phyloP scores from a whole-genome alignment of 2,113 vertebrate genomes.

The Sclerurus mexicanus region DNA sequence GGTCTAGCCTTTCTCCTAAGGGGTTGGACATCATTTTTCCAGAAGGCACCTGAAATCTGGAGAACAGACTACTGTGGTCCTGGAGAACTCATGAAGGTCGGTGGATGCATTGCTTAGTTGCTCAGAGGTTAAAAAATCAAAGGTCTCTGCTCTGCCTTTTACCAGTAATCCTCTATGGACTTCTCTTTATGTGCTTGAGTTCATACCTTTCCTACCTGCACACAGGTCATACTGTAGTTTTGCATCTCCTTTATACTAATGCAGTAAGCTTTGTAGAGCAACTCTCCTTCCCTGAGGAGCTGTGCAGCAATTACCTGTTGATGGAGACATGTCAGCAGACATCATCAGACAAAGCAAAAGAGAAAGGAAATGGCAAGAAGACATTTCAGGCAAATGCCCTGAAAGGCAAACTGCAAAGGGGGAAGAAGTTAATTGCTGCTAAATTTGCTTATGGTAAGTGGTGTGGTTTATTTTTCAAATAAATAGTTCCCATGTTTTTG shows the following conservation, averaged over 20 bases:
- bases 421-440: not conserved
- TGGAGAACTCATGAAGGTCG: not conserved
- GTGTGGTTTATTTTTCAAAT: not conserved
- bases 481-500: not conserved
- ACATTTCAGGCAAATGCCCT: not conserved
- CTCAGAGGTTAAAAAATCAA: not conserved
- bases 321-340: not conserved
- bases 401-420: not conserved
- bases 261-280: not conserved
- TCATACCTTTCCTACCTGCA: not conserved
- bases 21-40: not conserved
- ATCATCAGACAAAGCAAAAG: not conserved
- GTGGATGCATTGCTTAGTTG: not conserved
- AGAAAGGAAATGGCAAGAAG: not conserved
- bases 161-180: not conserved
- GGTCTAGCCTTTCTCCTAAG: not conserved
- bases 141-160: not conserved
- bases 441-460: not conserved
- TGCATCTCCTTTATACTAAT: not conserved
- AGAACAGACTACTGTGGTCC: not conserved
- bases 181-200: not conserved
- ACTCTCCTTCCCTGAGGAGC: not conserved
- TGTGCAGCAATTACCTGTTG: not conserved
- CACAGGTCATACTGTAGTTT: not conserved
- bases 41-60: not conserved